These are phyloP conservation scores for Cephus nigrinus DNA, from an alignment of 2,888 invertebrate species.

Conservation along the genomic window DNA sequence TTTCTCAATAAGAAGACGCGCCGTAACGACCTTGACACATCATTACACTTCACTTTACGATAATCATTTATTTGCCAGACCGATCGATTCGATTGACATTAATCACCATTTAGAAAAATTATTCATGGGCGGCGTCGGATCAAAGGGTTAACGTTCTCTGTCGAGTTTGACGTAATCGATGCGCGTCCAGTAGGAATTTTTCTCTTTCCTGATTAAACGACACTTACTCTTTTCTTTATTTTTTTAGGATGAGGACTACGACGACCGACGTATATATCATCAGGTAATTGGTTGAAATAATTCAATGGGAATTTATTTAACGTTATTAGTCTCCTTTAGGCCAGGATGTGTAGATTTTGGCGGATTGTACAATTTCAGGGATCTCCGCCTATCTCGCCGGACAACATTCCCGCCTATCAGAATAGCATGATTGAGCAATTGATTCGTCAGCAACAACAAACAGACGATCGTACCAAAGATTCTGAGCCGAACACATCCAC, in stretches of 20 bases:
- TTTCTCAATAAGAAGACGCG: not conserved
- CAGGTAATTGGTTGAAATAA: constrained; percentile 46
- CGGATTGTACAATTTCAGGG: constrained; percentile 34
- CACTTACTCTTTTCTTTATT: constrained; percentile 12
- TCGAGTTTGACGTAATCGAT: not conserved
- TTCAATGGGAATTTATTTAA: not conserved
- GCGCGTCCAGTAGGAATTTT: not conserved
- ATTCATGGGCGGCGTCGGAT: not conserved
- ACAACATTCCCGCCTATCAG: constrained; percentile 65
- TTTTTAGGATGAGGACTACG: constrained; percentile 59
- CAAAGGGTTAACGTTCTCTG: not conserved
- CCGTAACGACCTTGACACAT: not conserved
- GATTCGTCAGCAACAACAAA: constrained; percentile 62
- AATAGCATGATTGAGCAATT: constrained; percentile 68
- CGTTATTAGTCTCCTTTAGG: not conserved
- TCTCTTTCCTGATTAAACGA: not conserved
- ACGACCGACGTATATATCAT: constrained; percentile 56
- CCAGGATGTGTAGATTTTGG: not conserved
- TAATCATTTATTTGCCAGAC: not conserved
- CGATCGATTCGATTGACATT: not conserved
- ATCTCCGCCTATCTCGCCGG: constrained; percentile 52
- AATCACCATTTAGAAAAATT: not conserved
- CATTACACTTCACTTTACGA: not conserved
- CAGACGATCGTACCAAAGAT: constrained; percentile 52
- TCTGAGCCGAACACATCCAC: constrained; percentile 44